Evolutionary conservation across 2,888 invertebrate species (phyloP).

Genomic region (Andrena bicolor): DNA sequence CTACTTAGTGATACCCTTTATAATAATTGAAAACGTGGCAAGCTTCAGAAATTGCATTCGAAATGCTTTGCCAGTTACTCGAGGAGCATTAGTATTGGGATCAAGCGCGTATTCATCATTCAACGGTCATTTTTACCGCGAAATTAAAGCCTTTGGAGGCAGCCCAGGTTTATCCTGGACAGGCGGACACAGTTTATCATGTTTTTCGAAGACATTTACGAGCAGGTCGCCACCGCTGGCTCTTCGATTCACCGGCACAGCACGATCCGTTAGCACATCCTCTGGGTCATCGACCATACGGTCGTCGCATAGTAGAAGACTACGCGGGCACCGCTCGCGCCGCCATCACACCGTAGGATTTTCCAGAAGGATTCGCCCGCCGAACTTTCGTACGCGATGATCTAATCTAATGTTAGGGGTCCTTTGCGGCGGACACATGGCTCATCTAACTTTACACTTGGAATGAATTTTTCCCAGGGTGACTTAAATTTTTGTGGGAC

Average conservation of each 20-base stretch:
- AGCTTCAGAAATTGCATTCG: too few species aligned
- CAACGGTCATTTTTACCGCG: neutral
- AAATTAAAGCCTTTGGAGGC: slow-evolving; percentile 26
- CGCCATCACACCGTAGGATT: slow-evolving; percentile 28
- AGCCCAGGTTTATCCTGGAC: slow-evolving; percentile 5
- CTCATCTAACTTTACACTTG: neutral
- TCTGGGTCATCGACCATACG: slow-evolving; percentile 76
- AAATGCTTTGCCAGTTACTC: too few species aligned
- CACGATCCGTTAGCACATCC: slow-evolving; percentile 74
- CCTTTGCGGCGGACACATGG: neutral
- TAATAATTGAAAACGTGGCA: too few species aligned
- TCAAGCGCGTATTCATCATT: slow-evolving; percentile 15
- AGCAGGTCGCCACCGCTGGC: slow-evolving; percentile 41
- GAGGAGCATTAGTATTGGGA: too few species aligned
- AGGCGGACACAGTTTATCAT: slow-evolving; percentile 36
- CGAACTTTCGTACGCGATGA: slow-evolving; percentile 9
- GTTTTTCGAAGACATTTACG: slow-evolving; percentile 46
- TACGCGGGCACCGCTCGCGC: slow-evolving; percentile 6
- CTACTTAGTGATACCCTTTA: too few species aligned
- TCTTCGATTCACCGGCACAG: slow-evolving; percentile 62
- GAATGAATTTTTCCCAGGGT: slow-evolving; percentile 7
- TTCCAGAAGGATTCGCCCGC: slow-evolving; percentile 2
- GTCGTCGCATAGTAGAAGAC: slow-evolving; percentile 44
- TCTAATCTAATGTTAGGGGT: slow-evolving; percentile 25
- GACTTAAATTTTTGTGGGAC: neutral